Conservation (phyloP, 2,797 vertebrate genomes). For the Pseudochirops corinnae region DNA sequence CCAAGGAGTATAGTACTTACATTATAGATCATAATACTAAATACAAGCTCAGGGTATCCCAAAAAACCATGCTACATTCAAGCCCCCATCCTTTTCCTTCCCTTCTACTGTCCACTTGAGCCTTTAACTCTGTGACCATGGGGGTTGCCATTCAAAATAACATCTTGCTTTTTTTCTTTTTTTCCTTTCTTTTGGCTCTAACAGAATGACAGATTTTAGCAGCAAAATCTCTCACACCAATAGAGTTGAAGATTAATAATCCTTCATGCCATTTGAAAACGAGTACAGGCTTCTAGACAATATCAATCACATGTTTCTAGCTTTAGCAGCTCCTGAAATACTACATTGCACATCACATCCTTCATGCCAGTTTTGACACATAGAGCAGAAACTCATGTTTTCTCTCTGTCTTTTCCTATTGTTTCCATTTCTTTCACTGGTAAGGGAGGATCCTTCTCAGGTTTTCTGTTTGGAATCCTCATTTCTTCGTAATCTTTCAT, state of each 20-base stretch:
- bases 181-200: constrained; percentile 42
- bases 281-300: constrained; percentile 33
- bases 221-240: constrained; percentile 51
- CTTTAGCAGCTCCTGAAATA: neutral
- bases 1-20: neutral
- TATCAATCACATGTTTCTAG: neutral
- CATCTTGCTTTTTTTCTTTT: constrained; percentile 21
- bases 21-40: neutral
- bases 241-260: constrained; percentile 56
- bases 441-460: constrained; percentile 14
- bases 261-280: constrained; percentile 38
- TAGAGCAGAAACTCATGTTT: constrained; percentile 8
- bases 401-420: neutral
- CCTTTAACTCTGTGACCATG: neutral
- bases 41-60: neutral
- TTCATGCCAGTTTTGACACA: constrained; percentile 11
- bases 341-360: neutral
- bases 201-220: constrained; percentile 46
- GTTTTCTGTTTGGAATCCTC: constrained; percentile 49
- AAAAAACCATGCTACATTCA: neutral
- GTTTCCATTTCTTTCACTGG: constrained; percentile 15
- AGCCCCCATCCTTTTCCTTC: neutral
- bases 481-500: constrained; percentile 43
- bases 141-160: neutral
- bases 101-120: neutral